These are phyloP conservation scores for Sylvia atricapilla DNA, from an alignment of 2,113 vertebrate species.

Conservation along the genomic window DNA sequence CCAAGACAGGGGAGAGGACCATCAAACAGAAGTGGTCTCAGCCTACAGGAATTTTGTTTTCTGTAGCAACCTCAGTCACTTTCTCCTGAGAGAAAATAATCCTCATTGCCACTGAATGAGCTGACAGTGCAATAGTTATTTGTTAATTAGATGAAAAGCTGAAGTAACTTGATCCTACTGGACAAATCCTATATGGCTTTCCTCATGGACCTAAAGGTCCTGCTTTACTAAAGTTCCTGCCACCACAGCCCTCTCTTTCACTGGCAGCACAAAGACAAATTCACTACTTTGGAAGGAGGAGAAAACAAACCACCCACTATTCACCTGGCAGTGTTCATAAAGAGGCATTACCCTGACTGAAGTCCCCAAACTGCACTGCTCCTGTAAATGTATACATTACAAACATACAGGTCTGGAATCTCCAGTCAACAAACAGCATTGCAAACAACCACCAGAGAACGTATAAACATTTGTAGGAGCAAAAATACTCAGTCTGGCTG, in stretches of 20 bases:
- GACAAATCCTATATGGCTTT: neutral
- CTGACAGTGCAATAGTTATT: neutral
- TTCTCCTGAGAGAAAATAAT: neutral
- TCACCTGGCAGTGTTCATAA: slow-evolving; percentile 3
- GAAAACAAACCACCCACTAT: neutral
- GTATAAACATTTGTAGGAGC: slow-evolving; percentile 52
- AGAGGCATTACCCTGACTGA: neutral
- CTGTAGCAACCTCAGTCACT: neutral
- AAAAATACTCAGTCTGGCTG: slow-evolving; percentile 40
- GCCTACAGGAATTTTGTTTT: neutral
- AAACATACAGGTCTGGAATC: slow-evolving; percentile 61
- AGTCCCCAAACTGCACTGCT: neutral
- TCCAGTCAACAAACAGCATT: slow-evolving; percentile 67
- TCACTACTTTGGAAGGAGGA: neutral
- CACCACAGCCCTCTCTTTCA: neutral
- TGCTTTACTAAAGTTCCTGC: neutral
- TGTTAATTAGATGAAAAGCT: slow-evolving; percentile 26
- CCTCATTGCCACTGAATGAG: neutral
- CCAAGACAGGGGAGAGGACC: neutral
- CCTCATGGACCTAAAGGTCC: neutral
- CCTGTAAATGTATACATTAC: slow-evolving; percentile 56
- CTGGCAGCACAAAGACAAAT: slow-evolving; percentile 34
- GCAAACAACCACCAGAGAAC: slow-evolving; percentile 49
- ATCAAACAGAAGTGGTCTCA: neutral
- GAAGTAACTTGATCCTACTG: neutral